A percentile compares a stretch with the other conserved stretches of the same genome.
These are phyloP conservation scores for Folsomia manolachei DNA, from an alignment of 2,888 invertebrate genomes.

Conservation along the genomic window DNA sequence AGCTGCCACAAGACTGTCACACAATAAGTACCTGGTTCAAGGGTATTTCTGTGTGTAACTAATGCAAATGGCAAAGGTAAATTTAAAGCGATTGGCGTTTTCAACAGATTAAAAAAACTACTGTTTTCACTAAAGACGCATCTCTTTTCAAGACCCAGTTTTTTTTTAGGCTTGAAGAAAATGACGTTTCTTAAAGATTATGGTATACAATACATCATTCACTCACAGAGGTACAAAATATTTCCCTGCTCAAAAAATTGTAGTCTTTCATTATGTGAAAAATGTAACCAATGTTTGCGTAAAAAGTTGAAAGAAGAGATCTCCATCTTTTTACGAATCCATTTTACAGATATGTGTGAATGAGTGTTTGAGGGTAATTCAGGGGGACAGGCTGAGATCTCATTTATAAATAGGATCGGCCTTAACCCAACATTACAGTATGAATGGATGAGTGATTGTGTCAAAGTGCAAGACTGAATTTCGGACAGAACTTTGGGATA, in stretches of 20 bases:
- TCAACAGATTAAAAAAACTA: neutral
- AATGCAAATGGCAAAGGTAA: slow-evolving; percentile 20
- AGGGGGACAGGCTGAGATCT: slow-evolving; percentile 2
- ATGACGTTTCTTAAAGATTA: neutral
- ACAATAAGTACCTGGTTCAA: slow-evolving; percentile 39
- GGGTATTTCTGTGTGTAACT: slow-evolving; percentile 32
- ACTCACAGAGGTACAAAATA: slow-evolving; percentile 31
- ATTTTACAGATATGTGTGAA: slow-evolving; percentile 7
- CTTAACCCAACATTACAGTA: neutral
- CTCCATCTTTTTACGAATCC: slow-evolving; percentile 10
- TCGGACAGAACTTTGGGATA: neutral
- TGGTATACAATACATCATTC: too few species aligned
- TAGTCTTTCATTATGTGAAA: slow-evolving; percentile 47
- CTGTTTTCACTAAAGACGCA: too few species aligned
- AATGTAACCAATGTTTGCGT: slow-evolving; percentile 27
- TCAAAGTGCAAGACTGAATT: slow-evolving; percentile 19
- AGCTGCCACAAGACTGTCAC: slow-evolving; percentile 39
- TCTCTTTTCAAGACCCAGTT: neutral
- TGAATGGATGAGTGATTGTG: slow-evolving; percentile 5
- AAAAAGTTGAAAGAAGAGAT: slow-evolving; percentile 11
- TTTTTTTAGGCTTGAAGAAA: neutral
- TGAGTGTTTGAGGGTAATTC: neutral
- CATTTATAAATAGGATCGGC: neutral
- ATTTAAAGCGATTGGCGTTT: neutral
- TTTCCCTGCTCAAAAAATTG: slow-evolving; percentile 50